These are phyloP conservation scores for Athrips mouffetella DNA, from an alignment of 2,888 invertebrate species.

Conservation along the genomic window DNA sequence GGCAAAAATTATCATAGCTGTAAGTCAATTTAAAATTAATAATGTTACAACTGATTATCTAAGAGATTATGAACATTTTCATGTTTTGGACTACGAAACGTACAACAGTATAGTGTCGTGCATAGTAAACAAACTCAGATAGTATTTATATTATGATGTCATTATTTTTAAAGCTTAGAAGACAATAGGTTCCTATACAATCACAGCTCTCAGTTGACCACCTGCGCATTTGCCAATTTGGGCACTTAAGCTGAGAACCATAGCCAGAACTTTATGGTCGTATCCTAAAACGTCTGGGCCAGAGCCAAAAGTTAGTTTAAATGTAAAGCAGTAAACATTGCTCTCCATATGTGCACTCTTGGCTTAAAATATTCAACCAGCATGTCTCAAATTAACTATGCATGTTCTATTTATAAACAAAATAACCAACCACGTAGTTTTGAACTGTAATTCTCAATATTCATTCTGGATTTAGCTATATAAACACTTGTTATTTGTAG, in stretches of 20 bases:
- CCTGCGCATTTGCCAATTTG: neutral
- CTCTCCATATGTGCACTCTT: conserved; percentile 1
- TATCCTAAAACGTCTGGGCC: conserved; percentile 5
- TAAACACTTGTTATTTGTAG: too few relatives aligned
- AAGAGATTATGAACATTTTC: too few relatives aligned
- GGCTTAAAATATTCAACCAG: neutral
- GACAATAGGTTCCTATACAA: too few relatives aligned
- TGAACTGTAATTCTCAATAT: conserved; percentile 6
- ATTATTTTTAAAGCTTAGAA: too few relatives aligned
- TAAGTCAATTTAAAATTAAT: too few relatives aligned
- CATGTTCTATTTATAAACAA: conserved; percentile 29
- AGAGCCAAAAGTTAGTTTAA: neutral
- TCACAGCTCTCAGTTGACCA: neutral
- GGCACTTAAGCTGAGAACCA: neutral
- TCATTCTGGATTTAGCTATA: neutral
- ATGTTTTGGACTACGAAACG: too few relatives aligned
- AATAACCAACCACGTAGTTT: conserved; percentile 26
- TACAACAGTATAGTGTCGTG: too few relatives aligned
- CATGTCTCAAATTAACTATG: conserved; percentile 26
- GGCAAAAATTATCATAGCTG: too few relatives aligned
- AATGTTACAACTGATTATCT: too few relatives aligned
- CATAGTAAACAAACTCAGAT: too few relatives aligned
- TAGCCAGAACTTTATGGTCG: conserved; percentile 3
- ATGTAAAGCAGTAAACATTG: neutral
- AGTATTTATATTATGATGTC: too few relatives aligned